Evolutionary conservation across 2,888 invertebrate genomes (phyloP).

Genomic region (Volucella inflata): DNA sequence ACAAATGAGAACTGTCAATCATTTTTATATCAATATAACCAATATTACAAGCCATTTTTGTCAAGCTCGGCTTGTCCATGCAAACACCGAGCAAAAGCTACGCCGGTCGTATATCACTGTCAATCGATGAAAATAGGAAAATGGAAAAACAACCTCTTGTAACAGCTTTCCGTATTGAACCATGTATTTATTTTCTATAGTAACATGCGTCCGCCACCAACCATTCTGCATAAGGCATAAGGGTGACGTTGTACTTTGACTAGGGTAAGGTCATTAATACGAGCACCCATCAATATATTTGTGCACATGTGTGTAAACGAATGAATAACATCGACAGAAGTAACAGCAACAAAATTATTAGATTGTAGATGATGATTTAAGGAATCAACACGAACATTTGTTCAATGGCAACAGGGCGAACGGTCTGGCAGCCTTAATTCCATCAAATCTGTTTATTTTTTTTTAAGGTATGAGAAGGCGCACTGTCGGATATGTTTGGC

Average conservation of each 20-base stretch:
- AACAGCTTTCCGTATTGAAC: conserved; percentile 22
- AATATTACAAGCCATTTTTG: no score
- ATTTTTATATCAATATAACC: no score
- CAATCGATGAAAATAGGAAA: background rate
- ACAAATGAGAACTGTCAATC: no score
- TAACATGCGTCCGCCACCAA: conserved; percentile 44
- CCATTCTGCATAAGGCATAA: conserved; percentile 13
- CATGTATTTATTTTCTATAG: conserved; percentile 24
- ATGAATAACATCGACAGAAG: conserved; percentile 44
- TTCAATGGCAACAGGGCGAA: conserved; percentile 8
- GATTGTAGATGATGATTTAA: conserved; percentile 47
- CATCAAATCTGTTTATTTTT: conserved; percentile 53
- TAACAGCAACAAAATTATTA: conserved; percentile 14
- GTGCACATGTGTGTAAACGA: conserved; percentile 16
- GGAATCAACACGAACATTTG: conserved; percentile 55
- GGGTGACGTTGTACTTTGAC: conserved; percentile 50
- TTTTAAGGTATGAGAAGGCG: conserved; percentile 46
- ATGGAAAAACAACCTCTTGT: conserved; percentile 42
- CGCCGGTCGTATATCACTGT: conserved; percentile 38
- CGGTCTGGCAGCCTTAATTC: conserved; percentile 56
- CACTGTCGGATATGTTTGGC: conserved; percentile 7
- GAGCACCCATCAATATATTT: conserved; percentile 24
- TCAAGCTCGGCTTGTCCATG: background rate
- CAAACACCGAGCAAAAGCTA: background rate
- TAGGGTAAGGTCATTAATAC: conserved; percentile 61